Base-by-base conservation (phyloP, 2,797 vertebrate genomes). In the Nannoperca australis region DNA sequence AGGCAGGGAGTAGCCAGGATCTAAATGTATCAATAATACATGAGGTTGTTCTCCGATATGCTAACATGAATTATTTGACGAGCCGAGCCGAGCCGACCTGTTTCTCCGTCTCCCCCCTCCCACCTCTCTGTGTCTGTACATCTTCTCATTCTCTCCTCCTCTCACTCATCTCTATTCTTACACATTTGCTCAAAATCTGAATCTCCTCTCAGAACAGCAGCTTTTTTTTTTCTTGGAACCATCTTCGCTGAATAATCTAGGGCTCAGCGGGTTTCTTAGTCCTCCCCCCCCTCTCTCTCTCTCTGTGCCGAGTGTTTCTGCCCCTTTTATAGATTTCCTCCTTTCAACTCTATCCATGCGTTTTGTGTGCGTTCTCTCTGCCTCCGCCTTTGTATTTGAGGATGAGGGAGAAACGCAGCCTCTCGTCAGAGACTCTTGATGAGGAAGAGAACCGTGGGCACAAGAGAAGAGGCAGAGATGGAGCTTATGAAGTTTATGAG, bases 31-130 rank as follows among this genome's bases (percentile, higher is more conserved):
- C 79, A 85, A 91, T 91, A 90, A 90, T 85, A 70, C 84, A 92
- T 76, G 38, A 80, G 69, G 49, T 86, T 89, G 85, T 89, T 85
- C 84, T 86, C 70, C 75, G 72, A 90, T 87, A 91, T 86, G 82
- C 86, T 81, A 85, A 88, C 90, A 89, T 90, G 81, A 91, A 89
- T 89, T 86, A 86, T 91, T 89, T 85, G 85, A 81, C 71, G 18
- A 76, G 72, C 73, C 2, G n/a, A n/a, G n/a, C n/a, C n/a, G 34
- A 71, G 78, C 15, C 45, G 36, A 81, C 77, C 85, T 58, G 69
- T 63, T 70, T 71, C 82, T 68, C 55, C 3, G 3, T 70, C 81
- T 49, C 62, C 9, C 14, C 40, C 15, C 32, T 18, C 40, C 13
- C 36, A 11, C 30, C 17, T 20, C 38, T 30, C 36, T 58, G 42